phyloP scores from a whole-genome alignment of 2,888 invertebrate genomes.

The Rapana venosa region DNA sequence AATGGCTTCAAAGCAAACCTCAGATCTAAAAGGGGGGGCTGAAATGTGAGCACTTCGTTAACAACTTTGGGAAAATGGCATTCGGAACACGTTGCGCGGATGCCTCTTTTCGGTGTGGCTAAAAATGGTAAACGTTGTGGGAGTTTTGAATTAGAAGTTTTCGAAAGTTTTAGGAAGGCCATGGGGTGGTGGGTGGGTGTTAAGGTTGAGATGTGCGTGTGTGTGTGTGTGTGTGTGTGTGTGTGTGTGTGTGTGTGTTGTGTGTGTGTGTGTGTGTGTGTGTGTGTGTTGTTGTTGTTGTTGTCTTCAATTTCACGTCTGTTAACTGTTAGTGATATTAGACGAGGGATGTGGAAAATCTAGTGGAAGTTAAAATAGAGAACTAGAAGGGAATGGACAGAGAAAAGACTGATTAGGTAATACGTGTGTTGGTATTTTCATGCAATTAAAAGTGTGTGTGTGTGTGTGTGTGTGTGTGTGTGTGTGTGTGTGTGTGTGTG shows the following conservation, averaged over 20 bases:
- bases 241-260: slow-evolving; percentile 7
- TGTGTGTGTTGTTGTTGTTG: background rate
- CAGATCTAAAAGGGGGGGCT: background rate
- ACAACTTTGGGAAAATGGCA: background rate
- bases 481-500: background rate
- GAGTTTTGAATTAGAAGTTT: background rate
- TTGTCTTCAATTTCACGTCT: too few relatives aligned
- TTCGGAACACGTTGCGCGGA: background rate
- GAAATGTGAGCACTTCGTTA: background rate
- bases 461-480: background rate
- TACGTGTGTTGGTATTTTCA: background rate
- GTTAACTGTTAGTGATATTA: too few relatives aligned
- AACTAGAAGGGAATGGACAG: too few relatives aligned
- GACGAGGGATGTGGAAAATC: too few relatives aligned
- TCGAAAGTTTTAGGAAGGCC: background rate
- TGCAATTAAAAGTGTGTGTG: background rate
- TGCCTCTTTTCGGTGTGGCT: too few relatives aligned
- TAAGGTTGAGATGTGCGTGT: background rate
- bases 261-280: background rate
- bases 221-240: background rate
- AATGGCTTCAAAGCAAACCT: background rate
- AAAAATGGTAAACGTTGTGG: too few relatives aligned
- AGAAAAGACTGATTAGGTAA: too few relatives aligned
- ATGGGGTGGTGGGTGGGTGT: background rate
- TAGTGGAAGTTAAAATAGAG: too few relatives aligned